These are phyloP conservation scores for Apodemus speciosus DNA, from an alignment of 2,113 vertebrate genomes.

Conservation along the genomic window DNA sequence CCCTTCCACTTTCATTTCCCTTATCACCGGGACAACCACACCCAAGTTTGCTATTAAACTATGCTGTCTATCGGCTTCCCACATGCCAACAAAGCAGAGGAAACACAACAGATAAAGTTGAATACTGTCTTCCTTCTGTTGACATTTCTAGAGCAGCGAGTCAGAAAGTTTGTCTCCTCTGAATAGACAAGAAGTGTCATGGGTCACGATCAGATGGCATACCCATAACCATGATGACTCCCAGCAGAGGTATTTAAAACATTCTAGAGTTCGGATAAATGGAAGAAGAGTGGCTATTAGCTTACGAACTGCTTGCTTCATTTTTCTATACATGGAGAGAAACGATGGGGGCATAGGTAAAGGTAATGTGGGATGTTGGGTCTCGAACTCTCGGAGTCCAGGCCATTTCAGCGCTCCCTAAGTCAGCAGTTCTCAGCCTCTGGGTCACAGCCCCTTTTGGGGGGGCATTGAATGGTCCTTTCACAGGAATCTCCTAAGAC, in stretches of 20 bases:
- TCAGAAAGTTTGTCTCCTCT: slow-evolving; percentile 57
- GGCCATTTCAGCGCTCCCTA: neutral
- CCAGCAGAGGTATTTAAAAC: slow-evolving; percentile 57
- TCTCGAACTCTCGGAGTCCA: neutral
- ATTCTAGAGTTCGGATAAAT: slow-evolving; percentile 57
- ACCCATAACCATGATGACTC: slow-evolving; percentile 56
- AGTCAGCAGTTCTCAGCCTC: neutral
- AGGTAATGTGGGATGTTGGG: neutral
- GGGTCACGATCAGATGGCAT: slow-evolving; percentile 51
- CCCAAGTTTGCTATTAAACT: slow-evolving; percentile 54
- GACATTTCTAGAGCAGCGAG: slow-evolving; percentile 72
- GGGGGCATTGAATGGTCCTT: neutral
- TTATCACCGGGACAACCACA: slow-evolving; percentile 60
- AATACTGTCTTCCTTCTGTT: slow-evolving; percentile 67
- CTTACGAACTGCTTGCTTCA: neutral
- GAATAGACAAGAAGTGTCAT: neutral
- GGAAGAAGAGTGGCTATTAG: neutral
- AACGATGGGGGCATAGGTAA: neutral
- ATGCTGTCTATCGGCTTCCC: slow-evolving; percentile 67
- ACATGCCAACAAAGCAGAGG: slow-evolving; percentile 54
- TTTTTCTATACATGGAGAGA: slow-evolving; percentile 47
- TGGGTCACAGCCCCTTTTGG: neutral
- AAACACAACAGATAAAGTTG: slow-evolving; percentile 67
- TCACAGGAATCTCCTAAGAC: neutral
- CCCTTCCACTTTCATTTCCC: slow-evolving; percentile 74